These are phyloP conservation scores for Brassicogethes aeneus DNA, from an alignment of 2,888 invertebrate species.

Conservation along the genomic window DNA sequence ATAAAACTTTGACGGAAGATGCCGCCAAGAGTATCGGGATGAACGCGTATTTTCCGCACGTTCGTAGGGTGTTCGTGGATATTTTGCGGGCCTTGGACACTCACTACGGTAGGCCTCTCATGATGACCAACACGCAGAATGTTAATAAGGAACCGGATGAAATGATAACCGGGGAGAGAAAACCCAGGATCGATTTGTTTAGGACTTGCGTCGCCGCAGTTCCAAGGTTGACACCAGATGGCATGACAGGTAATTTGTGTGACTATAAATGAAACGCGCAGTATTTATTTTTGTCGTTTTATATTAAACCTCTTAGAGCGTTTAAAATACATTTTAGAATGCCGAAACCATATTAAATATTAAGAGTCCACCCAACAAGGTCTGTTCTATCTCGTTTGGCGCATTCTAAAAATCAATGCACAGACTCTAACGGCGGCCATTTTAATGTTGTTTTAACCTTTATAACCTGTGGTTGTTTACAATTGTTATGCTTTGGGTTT, in stretches of 20 bases:
- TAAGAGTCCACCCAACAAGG: too few species aligned
- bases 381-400: too few species aligned
- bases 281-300: too few species aligned
- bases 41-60: conserved; percentile 93
- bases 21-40: conserved; percentile 95
- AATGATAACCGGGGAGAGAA: conserved; percentile 90
- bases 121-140: conserved; percentile 95
- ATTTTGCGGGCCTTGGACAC: conserved; percentile 89
- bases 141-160: conserved; percentile 90
- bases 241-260: conserved; percentile 95
- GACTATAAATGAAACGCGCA: too few species aligned
- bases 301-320: too few species aligned
- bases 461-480: too few species aligned
- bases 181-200: conserved; percentile 95
- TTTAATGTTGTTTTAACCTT: too few species aligned
- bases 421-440: too few species aligned
- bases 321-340: too few species aligned
- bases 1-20: conserved; percentile 94
- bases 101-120: conserved; percentile 92
- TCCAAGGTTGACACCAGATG: conserved; percentile 94
- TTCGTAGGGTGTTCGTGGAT: conserved; percentile 90
- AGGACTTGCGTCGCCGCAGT: conserved; percentile 98
- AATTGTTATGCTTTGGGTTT: too few species aligned
- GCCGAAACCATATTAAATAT: too few species aligned
- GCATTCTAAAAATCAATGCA: too few species aligned